phyloP scores from a whole-genome alignment of 2,888 invertebrate genomes.

The Gastrophysa polygoni region DNA sequence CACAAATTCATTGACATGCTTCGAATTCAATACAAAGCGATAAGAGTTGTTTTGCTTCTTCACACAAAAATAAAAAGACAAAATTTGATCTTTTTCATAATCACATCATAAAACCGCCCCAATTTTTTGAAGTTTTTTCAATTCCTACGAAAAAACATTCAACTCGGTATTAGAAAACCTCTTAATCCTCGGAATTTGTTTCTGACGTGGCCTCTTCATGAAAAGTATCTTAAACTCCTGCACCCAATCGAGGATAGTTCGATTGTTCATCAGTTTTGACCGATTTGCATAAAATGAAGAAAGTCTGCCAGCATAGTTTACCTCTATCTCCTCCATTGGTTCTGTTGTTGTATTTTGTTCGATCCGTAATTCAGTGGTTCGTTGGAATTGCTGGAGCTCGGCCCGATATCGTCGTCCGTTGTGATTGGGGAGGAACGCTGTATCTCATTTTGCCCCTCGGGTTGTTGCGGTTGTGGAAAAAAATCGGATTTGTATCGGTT shows the following conservation, averaged over 20 bases:
- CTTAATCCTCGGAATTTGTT: background rate
- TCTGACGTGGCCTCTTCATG: constrained; percentile 2
- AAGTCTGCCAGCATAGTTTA: background rate
- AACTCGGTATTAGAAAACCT: background rate
- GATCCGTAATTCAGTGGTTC: too few relatives aligned
- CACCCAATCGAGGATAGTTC: constrained; percentile 16
- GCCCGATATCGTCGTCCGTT: background rate
- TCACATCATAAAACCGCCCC: background rate
- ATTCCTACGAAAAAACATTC: background rate
- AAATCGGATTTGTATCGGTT: background rate
- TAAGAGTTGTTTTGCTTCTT: constrained; percentile 55
- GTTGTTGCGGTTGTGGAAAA: background rate
- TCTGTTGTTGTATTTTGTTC: too few relatives aligned
- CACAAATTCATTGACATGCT: constrained; percentile 1
- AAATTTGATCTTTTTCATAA: background rate
- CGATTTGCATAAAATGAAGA: background rate
- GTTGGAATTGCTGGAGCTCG: background rate
- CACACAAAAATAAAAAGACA: background rate
- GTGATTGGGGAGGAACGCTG: too few relatives aligned
- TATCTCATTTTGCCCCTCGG: too few relatives aligned
- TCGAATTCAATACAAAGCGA: constrained; percentile 13
- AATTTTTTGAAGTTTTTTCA: background rate
- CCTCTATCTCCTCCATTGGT: background rate
- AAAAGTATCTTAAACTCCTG: constrained; percentile 19
- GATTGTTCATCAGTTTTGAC: constrained; percentile 10